Percentiles rank a stretch among this genome's conserved stretches.
phyloP scores from a whole-genome alignment of 2,113 vertebrate species.

The Cettia cetti region DNA sequence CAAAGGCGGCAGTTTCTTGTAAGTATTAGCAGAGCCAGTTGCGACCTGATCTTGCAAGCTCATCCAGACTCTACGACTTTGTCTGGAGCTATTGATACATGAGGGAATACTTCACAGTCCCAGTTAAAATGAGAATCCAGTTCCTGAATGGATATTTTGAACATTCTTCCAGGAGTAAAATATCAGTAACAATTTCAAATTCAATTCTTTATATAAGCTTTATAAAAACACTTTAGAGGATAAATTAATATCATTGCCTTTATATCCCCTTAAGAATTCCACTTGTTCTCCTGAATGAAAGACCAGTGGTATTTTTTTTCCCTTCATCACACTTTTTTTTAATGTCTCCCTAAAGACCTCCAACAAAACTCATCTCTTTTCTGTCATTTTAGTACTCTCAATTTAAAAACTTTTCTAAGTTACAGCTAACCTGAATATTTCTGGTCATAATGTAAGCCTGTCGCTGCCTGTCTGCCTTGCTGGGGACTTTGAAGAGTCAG shows the following conservation, averaged over 20 bases:
- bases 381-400: not conserved
- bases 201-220: not conserved
- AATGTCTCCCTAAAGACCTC: not conserved
- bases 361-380: not conserved
- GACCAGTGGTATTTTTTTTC: not conserved
- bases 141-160: not conserved
- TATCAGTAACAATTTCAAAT: not conserved
- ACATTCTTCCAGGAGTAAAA: not conserved
- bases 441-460: not conserved
- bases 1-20: slow-evolving; percentile 11
- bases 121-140: not conserved
- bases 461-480: not conserved
- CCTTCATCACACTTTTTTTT: not conserved
- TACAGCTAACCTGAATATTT: not conserved
- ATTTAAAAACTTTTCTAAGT: not conserved
- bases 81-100: not conserved
- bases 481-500: not conserved
- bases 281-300: not conserved
- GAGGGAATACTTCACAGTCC: not conserved
- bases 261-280: not conserved
- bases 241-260: not conserved
- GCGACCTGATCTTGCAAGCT: not conserved
- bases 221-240: not conserved
- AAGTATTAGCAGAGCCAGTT: not conserved
- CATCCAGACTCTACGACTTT: not conserved